Evolutionary conservation across 2,888 invertebrate genomes (phyloP), one percentile per base, ranked within the genome.

Genomic region (Pherbina coryleti): DNA sequence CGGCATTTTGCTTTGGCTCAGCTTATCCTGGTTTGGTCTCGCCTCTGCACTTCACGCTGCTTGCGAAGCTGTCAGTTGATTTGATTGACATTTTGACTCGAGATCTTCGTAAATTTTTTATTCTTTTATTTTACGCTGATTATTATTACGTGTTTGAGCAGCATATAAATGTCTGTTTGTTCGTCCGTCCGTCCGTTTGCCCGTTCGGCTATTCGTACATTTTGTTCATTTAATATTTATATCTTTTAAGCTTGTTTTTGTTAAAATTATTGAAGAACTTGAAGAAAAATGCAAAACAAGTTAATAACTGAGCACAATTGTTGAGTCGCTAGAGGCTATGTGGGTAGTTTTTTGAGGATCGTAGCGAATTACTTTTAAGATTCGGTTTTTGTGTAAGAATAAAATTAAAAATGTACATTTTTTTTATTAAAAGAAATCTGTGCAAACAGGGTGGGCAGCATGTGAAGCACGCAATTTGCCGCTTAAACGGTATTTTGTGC

Each of bases 81-180:
- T 87, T 88, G 88, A 88, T 87, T 88, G 88, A 87, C 88, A 88
- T 83, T 86, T 87, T 87, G 88, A 87, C 87, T 87, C 86, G 85
- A 86, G 84, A 86, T 86, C 81, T 83, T 82, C 83, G 82, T 82
- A 82, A 82, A 82, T 83, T 81, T 82, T 83, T 84, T 80, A 82
- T 83, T 83, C 81, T 82, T 81, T 81, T 82, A 81, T 71, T 79
- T 80, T 83, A 81, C 80, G 81, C 82, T 83, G 81, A 82, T 83
- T 83, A 82, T 82, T 82, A 81, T 81, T 81, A 83, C 80, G 82
- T 82, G 81, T 81, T 81, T 37, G 67, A 67, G 60, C 70, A 62
- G 60, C 53, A 51, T 49, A 53, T 66, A 31, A 9, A 66, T n/a
- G 53, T 22, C 28, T 67, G 55, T 31, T 31, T n/a, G 28, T 66